Evolutionary conservation across 2,888 invertebrate genomes (phyloP).

Genomic region (Acleris literana): DNA sequence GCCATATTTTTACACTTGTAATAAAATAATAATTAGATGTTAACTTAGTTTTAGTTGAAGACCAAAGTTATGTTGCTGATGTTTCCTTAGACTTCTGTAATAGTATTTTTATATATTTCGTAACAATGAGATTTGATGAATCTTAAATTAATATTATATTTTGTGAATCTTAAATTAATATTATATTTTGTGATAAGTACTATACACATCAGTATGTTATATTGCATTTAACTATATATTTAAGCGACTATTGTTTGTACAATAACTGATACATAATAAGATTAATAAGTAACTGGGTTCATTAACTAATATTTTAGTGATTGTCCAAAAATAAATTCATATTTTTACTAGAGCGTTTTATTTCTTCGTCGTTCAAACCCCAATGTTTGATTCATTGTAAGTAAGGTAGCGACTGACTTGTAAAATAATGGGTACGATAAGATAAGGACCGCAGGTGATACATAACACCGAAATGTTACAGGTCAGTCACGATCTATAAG

Average conservation of each 20-base stretch:
- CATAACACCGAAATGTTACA: no score
- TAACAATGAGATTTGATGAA: conserved; percentile 6
- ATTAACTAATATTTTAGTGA: conserved; percentile 14
- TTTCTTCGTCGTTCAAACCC: no score
- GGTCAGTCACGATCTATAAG: no score
- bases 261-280: not conserved
- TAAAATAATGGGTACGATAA: no score
- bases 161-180: conserved; percentile 24
- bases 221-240: conserved; percentile 20
- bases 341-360: no score
- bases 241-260: conserved; percentile 2
- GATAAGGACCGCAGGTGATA: no score
- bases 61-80: conserved; percentile 57
- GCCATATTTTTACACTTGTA: conserved; percentile 30
- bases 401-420: no score
- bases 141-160: conserved; percentile 14
- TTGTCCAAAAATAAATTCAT: conserved; percentile 1
- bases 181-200: conserved; percentile 24
- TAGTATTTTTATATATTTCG: conserved; percentile 10
- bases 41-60: conserved; percentile 45
- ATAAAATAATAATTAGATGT: conserved; percentile 28
- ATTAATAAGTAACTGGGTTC: conserved; percentile 8
- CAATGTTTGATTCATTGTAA: no score
- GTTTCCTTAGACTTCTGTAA: conserved; percentile 22
- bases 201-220: not conserved